Conservation (phyloP, 2,888 invertebrate genomes). For the Lottia gigantea region DNA sequence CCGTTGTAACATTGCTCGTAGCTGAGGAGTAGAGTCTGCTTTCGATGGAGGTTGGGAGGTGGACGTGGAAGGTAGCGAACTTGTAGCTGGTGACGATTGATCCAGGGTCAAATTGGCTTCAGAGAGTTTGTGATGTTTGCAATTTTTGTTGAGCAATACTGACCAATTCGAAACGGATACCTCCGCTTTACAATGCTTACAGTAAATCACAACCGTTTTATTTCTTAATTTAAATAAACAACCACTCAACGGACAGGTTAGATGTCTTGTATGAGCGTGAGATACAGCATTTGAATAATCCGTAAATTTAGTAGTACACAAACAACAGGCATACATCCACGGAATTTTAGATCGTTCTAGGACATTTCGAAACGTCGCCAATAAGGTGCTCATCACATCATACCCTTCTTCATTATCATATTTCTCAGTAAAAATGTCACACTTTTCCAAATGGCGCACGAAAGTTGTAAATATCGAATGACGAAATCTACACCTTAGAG, state of each 20-base stretch:
- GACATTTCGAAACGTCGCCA: neutral
- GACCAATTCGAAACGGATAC: neutral
- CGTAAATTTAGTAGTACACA: neutral
- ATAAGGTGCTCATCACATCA: neutral
- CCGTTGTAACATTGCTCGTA: neutral
- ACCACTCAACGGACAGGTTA: neutral
- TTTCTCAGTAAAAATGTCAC: neutral
- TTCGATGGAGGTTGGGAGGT: neutral
- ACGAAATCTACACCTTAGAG: neutral
- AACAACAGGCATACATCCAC: neutral
- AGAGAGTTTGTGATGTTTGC: neutral
- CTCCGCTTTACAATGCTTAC: neutral
- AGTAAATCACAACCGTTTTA: neutral
- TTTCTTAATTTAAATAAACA: neutral
- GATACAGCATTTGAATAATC: neutral
- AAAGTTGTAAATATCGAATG: neutral
- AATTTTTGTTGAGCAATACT: neutral
- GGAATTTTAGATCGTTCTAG: neutral
- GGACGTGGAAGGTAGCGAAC: neutral
- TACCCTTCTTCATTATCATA: neutral
- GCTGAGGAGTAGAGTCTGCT: neutral
- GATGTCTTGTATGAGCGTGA: neutral
- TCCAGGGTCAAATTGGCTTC: no score
- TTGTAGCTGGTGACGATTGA: neutral
- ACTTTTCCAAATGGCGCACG: neutral